Base-by-base conservation (phyloP, 1,140 invertebrate genomes). In the Trichoplusia ni region DNA sequence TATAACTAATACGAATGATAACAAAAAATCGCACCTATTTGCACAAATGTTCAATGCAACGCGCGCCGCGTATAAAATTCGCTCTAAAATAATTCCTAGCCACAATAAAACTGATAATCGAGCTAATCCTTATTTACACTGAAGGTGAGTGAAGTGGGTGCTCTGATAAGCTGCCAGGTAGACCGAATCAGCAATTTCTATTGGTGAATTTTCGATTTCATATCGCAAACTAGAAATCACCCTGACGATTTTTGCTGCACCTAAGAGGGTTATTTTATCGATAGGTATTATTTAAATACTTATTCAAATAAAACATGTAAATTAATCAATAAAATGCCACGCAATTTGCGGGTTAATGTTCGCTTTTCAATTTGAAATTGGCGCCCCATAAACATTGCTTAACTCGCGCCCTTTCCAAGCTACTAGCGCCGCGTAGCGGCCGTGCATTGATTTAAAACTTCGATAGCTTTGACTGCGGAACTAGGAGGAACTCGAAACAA, bases 101-200 rank as follows among this genome's bases (percentile, higher is more conserved):
- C 47, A 79, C 51, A 84, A 77, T 82, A 82, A 81, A 84, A 84
- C 84, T 86, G 84, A 87, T 87, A 86, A 86, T 82, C 65, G 63
- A 70, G 68, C 73, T 89, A 85, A 89, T 89, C 84, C 82, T 76
- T 89, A 77, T 87, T 89, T 86, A 78, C 83, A 84, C 65, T 79
- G 77, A 76, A 81, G 75, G 83, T 84, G 74, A 64, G 71, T 86
- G 73, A 84, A 86, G 82, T 86, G 85, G 79, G 73, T 77, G 71
- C 38, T 64, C 64, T 40, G 86, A 89, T 89, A 89, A 89, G 78
- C 31, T 42, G 65, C 64, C 71, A 82, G 72, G 71, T 77, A 77
- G 64, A 79, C 64, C 23, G 61, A 79, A 71, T 71, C 23, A 69
- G 44, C 21, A 60, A 82, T 80, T 86, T 81, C 73, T 73, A 79